Conservation (phyloP, 2,113 vertebrate genomes). For the Cyanoliseus patagonus region DNA sequence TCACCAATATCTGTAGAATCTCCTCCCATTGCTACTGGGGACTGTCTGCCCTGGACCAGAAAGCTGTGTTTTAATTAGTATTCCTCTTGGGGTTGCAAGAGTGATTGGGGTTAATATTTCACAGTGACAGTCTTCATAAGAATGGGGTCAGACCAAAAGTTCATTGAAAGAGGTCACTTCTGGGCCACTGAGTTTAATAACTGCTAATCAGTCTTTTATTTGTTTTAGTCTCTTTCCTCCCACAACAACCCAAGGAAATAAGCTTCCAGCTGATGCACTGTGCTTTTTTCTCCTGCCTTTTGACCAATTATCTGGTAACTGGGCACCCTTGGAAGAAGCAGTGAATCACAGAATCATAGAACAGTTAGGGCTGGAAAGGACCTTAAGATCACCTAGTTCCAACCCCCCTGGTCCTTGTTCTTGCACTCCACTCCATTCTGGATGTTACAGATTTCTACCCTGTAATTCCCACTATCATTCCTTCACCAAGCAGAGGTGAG, state of each 20-base stretch:
- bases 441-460: background rate
- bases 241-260: background rate
- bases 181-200: background rate
- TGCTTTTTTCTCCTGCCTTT: background rate
- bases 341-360: background rate
- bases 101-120: background rate
- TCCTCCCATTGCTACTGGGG: background rate
- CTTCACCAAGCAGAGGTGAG: background rate
- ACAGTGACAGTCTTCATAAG: background rate
- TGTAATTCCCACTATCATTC: background rate
- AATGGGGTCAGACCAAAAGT: background rate
- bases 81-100: background rate
- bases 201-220: background rate
- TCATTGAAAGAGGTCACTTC: background rate
- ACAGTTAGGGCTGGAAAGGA: background rate
- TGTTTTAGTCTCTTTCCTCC: background rate
- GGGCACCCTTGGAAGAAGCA: background rate
- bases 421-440: background rate
- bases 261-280: background rate
- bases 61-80: conserved; percentile 15
- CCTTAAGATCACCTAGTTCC: background rate
- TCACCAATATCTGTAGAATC: background rate
- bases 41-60: background rate
- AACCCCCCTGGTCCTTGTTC: background rate
- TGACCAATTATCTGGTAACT: background rate